Conservation (phyloP, 2,888 invertebrate species). For the Cetonia aurata region DNA sequence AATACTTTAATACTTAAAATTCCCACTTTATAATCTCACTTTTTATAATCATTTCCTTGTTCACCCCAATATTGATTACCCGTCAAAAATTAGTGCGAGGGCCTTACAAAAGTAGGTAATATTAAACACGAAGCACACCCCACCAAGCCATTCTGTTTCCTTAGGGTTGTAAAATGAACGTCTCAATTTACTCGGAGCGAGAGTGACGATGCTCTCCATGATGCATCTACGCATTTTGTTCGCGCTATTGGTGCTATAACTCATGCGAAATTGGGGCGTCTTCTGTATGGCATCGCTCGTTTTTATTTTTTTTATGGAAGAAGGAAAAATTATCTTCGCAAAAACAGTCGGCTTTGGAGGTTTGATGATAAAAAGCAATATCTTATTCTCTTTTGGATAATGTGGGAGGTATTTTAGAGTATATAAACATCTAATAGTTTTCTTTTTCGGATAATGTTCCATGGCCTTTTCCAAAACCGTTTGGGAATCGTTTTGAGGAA, state of each 20-base stretch:
- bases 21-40: neutral
- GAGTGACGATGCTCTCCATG: slow-evolving; percentile 21
- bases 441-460: no score
- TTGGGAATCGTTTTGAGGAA: no score
- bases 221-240: slow-evolving; percentile 47
- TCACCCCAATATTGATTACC: neutral
- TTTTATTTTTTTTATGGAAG: neutral
- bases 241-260: slow-evolving; percentile 47
- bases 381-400: slow-evolving; percentile 25
- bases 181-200: slow-evolving; percentile 21
- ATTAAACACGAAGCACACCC: neutral
- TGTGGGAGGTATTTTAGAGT: no score
- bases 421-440: no score
- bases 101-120: neutral
- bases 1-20: neutral
- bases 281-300: slow-evolving; percentile 14
- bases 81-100: neutral
- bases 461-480: no score
- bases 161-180: slow-evolving; percentile 10
- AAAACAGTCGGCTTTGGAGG: slow-evolving; percentile 36
- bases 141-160: neutral
- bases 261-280: slow-evolving; percentile 43
- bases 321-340: slow-evolving; percentile 13
- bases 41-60: neutral
- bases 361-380: slow-evolving; percentile 29